Percentiles rank a stretch among this genome's conserved stretches.
Evolutionary conservation across 1,140 invertebrate species (phyloP).

Genomic region (Ganaspis sp.): DNA sequence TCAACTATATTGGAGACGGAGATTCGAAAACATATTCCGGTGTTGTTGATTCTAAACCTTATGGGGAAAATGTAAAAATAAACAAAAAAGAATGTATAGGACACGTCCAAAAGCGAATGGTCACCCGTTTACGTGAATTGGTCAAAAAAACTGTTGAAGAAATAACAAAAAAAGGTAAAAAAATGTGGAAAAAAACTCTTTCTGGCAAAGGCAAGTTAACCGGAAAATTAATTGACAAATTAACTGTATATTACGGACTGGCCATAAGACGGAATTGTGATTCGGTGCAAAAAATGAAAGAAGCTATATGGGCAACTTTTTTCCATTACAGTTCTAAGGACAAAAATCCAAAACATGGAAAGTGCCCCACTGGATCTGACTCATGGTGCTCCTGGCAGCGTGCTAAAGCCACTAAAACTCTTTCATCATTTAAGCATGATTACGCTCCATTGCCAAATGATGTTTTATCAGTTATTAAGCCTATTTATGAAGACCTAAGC

Average conservation of each 20-base stretch:
- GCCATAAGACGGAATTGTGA: slow-evolving; percentile 13
- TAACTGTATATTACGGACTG: slow-evolving; percentile 5
- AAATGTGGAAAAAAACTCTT: too few species aligned
- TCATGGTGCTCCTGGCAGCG: slow-evolving; percentile 41
- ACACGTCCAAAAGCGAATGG: too few species aligned
- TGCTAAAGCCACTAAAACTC: slow-evolving; percentile 19
- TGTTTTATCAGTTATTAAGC: slow-evolving; percentile 36
- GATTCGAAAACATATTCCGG: too few species aligned
- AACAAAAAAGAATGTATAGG: too few species aligned
- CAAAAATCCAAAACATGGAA: slow-evolving; percentile 36
- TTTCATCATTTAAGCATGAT: slow-evolving; percentile 6
- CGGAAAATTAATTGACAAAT: too few species aligned
- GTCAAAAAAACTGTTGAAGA: too few species aligned
- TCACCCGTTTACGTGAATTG: too few species aligned
- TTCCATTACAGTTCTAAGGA: slow-evolving; percentile 38
- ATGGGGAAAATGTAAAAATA: too few species aligned
- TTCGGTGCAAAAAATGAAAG: slow-evolving; percentile 29
- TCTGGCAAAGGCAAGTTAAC: too few species aligned
- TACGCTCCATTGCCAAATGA: slow-evolving; percentile 28
- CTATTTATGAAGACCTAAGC: slow-evolving; percentile 36
- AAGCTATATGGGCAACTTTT: slow-evolving; percentile 38
- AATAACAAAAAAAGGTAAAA: too few species aligned
- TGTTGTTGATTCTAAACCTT: too few species aligned
- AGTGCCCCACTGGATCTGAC: slow-evolving; percentile 35
- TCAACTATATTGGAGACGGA: too few species aligned